Evolutionary conservation across 2,113 vertebrate species (phyloP), one percentile per base, ranked within the genome.

Genomic region (Saguinus imperator): DNA sequence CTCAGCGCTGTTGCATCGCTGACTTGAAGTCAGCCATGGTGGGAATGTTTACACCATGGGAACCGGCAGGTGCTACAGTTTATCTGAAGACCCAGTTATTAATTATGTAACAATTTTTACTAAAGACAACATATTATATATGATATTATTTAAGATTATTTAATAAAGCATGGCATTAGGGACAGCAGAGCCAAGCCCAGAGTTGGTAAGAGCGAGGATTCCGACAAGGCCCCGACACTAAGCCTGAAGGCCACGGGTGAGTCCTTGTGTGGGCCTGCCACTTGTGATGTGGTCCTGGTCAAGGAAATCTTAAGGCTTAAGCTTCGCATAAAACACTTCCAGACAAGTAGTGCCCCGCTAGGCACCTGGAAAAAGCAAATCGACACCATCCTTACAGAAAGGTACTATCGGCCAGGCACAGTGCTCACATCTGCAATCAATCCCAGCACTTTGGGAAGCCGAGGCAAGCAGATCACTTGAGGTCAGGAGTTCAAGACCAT

Each of bases 1-100:
- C 23, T 76, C n/a, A 16, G 10, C 0, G 40, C 23, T 0, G 25
- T 3, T 11, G 2, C 18, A 43, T 3, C 3, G 29, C 57, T 1
- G 4, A 10, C 40, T 2, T 12, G 2, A 18, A 18, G 16, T 10
- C 66, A 8, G 68, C 57, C 29, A 0, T 1, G 0, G 37, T 0
- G 27, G 12, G 17, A 25, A 12, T 0, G 2, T 61, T 32, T 35
- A 9, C 13, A 21, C 58, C 32, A 6, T 0, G 3, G 61, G 48
- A 14, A 25, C 8, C 2, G 18, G 32, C 45, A 17, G 45, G 6
- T 5, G 27, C 52, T 12, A 1, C 17, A 0, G 0, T 40, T 32
- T 43, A 18, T 58, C 25, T 3, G 21, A n/a, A 18, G 50, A n/a
- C 11, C n/a, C 23, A 9, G 70, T 2, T 0, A 3, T 35, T 40